Evolutionary conservation across 2,888 invertebrate species (phyloP).

Genomic region (Pseudococcus longispinus): DNA sequence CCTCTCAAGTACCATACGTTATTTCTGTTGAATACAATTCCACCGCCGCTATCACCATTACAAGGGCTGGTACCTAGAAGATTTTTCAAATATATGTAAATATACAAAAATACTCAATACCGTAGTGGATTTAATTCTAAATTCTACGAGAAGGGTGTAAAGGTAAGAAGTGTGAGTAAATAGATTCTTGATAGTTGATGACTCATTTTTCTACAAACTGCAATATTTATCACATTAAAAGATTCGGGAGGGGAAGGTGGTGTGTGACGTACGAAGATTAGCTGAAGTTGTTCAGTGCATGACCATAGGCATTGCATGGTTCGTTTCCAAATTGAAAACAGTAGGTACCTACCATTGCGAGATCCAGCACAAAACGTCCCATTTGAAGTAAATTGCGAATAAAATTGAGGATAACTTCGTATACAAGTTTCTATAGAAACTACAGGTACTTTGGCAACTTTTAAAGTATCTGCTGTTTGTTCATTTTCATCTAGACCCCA

Average conservation of each 20-base stretch:
- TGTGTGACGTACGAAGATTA: too few relatives aligned
- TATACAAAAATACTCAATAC: too few relatives aligned
- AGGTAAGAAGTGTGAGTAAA: too few relatives aligned
- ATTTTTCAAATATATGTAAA: neutral
- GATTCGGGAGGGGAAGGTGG: too few relatives aligned
- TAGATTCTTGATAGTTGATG: too few relatives aligned
- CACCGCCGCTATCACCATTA: conserved; percentile 62
- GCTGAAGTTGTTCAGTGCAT: too few relatives aligned
- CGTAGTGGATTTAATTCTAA: too few relatives aligned
- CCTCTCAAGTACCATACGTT: conserved; percentile 61
- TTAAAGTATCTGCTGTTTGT: conserved; percentile 66
- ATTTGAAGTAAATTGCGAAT: conserved; percentile 68
- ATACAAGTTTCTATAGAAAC: conserved; percentile 70
- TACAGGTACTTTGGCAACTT: conserved; percentile 69
- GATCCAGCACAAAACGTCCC: conserved; percentile 67
- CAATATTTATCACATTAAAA: too few relatives aligned
- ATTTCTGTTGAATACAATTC: conserved; percentile 58
- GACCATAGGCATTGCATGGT: neutral
- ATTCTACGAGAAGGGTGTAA: too few relatives aligned
- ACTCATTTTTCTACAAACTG: too few relatives aligned
- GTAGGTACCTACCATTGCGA: conserved; percentile 63
- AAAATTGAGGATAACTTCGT: conserved; percentile 70
- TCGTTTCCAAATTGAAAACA: neutral
- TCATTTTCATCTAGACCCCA: conserved; percentile 68
- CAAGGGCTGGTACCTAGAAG: conserved; percentile 61